Evolutionary conservation across 2,113 vertebrate species (phyloP), one percentile per base, ranked within the genome.

Genomic region (Notiomystis cincta): DNA sequence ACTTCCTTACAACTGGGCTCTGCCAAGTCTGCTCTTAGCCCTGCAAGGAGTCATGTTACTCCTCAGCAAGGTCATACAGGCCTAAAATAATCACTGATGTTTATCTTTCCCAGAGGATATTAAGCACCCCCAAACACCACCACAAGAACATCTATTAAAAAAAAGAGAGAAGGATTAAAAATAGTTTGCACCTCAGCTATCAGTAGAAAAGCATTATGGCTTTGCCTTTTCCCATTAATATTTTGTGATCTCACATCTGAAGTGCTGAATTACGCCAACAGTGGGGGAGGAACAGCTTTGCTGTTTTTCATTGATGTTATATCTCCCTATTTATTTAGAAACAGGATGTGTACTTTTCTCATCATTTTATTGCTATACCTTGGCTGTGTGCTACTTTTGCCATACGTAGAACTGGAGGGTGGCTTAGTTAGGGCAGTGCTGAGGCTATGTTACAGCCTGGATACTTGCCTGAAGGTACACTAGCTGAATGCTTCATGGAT

Each of bases 41-140:
- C 60, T 93, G 78, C 76, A 81, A 9, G 77, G 96, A 95, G 65
- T 96, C 90, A 66, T 95, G 82, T 92, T 95, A 89, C 94, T 96
- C 69, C 65, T 93, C 95, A 86, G 89, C 82, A 95, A 92, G 91
- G 94, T 97, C 87, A 89, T 87, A 88, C 65, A 94, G 89, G 95
- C 69, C 66, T 95, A 92, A 86, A 84, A 66, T 91, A 90, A 84
- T 91, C 85, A 79, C 80, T 51, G 91, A 94, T 96, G 77, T 96
- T 97, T 96, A 67, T 95, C 78, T 96, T 97, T 96, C 90, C 78
- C 93, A 93, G 78, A 94, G 92, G 82, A 54, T 97, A 91, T 83
- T 94, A 89, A 86, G 82, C 65, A 94, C 90, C 92, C 90, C 78
- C 48, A 95, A 96, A 97, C 89, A 89, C 66, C 78, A 81, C 78